A percentile compares a stretch with the other conserved stretches of the same genome.
These are phyloP conservation scores for Mastacembelus armatus DNA, from an alignment of 2,797 vertebrate genomes.

Conservation along the genomic window DNA sequence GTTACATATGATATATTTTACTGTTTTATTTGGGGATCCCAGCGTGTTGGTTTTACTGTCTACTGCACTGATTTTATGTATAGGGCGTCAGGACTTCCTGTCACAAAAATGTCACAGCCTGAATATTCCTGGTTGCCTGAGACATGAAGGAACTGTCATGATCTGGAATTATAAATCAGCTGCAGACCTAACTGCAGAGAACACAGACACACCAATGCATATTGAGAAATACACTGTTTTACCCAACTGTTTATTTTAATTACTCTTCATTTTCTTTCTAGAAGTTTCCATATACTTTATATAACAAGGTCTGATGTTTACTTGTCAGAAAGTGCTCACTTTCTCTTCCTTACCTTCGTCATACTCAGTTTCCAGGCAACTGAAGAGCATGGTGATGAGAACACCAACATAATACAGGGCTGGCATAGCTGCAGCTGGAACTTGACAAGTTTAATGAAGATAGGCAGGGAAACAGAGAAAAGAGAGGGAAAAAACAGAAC, in stretches of 20 bases:
- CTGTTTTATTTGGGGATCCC: too few relatives aligned
- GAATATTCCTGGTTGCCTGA: neutral
- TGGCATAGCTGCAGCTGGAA: constrained; percentile 57
- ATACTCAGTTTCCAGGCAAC: constrained; percentile 76
- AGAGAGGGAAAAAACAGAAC: constrained; percentile 37
- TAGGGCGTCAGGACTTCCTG: neutral
- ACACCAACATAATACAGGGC: constrained; percentile 62
- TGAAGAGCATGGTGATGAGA: constrained; percentile 71
- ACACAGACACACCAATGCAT: too few relatives aligned
- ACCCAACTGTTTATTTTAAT: constrained; percentile 30
- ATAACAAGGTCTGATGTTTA: constrained; percentile 55
- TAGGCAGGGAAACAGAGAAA: constrained; percentile 67
- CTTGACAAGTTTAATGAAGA: constrained; percentile 79
- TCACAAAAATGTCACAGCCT: neutral
- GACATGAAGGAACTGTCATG: constrained; percentile 18
- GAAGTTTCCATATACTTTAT: constrained; percentile 46
- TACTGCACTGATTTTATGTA: neutral
- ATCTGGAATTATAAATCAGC: constrained; percentile 2
- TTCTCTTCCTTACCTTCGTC: constrained; percentile 60
- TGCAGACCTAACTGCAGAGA: neutral
- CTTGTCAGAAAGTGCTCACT: constrained; percentile 66
- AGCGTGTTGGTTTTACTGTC: too few relatives aligned
- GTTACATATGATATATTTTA: too few relatives aligned
- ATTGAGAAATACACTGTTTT: too few relatives aligned
- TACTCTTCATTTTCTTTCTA: constrained; percentile 19